These are phyloP conservation scores for Prunella fulvescens DNA, from an alignment of 2,113 vertebrate genomes.

Conservation along the genomic window DNA sequence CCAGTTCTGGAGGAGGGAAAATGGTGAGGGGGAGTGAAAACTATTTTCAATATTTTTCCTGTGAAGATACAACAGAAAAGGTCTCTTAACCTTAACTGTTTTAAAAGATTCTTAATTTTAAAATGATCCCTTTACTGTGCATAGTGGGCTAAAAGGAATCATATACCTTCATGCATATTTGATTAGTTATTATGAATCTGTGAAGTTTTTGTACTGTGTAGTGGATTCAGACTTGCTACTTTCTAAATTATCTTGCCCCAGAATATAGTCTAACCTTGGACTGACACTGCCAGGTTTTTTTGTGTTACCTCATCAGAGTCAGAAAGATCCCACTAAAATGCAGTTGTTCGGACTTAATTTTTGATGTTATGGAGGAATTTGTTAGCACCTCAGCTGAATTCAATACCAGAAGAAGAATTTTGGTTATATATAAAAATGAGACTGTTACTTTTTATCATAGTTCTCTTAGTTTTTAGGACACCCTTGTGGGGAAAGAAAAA, in stretches of 20 bases:
- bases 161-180: not conserved
- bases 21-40: constrained; percentile 19
- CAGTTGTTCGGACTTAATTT: not conserved
- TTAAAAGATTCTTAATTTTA: not conserved
- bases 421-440: not conserved
- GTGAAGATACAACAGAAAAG: not conserved
- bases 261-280: not conserved
- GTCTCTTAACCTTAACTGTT: not conserved
- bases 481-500: not conserved
- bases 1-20: not conserved
- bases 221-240: not conserved
- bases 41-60: constrained; percentile 36
- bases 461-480: not conserved
- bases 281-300: not conserved
- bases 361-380: not conserved
- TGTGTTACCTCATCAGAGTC: not conserved
- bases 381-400: not conserved
- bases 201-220: not conserved
- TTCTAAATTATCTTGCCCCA: not conserved
- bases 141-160: not conserved
- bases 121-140: not conserved
- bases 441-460: not conserved
- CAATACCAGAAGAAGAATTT: not conserved
- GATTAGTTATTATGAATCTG: not conserved
- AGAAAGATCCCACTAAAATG: not conserved